Evolutionary conservation across 2,888 invertebrate species (phyloP).

Genomic region (Tetranychus truncatus): DNA sequence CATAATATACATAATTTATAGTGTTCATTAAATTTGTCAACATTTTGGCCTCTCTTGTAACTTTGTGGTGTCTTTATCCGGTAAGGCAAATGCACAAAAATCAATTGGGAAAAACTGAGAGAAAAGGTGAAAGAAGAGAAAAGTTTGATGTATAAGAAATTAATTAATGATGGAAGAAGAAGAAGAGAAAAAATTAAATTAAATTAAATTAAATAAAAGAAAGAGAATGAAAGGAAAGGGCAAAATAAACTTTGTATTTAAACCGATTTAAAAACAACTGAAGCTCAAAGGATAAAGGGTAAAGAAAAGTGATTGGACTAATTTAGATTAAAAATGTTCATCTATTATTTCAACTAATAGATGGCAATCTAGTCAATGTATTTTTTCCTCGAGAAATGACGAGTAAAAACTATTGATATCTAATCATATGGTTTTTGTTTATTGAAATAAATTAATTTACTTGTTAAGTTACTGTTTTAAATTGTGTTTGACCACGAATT

Average conservation of each 20-base stretch:
- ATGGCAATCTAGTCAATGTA: too few relatives aligned
- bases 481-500: too few relatives aligned
- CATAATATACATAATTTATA: slow-evolving; percentile 13
- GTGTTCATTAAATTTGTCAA: slow-evolving; percentile 1
- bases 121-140: neutral
- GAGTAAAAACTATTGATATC: too few relatives aligned
- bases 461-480: too few relatives aligned
- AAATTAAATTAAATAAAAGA: neutral
- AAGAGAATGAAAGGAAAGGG: neutral
- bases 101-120: neutral
- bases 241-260: too few relatives aligned
- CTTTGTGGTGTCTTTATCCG: neutral
- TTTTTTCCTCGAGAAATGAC: too few relatives aligned
- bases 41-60: neutral
- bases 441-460: too few relatives aligned
- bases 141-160: neutral
- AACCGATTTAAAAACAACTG: too few relatives aligned
- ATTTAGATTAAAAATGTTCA: too few relatives aligned
- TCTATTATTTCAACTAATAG: too few relatives aligned
- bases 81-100: neutral
- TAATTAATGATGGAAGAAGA: neutral
- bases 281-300: neutral
- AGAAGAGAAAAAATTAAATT: slow-evolving; percentile 3
- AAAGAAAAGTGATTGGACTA: neutral
- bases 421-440: too few relatives aligned